Evolutionary conservation across 2,113 vertebrate genomes (phyloP), one percentile per base, ranked within the genome.

Genomic region (Labeo rohita): DNA sequence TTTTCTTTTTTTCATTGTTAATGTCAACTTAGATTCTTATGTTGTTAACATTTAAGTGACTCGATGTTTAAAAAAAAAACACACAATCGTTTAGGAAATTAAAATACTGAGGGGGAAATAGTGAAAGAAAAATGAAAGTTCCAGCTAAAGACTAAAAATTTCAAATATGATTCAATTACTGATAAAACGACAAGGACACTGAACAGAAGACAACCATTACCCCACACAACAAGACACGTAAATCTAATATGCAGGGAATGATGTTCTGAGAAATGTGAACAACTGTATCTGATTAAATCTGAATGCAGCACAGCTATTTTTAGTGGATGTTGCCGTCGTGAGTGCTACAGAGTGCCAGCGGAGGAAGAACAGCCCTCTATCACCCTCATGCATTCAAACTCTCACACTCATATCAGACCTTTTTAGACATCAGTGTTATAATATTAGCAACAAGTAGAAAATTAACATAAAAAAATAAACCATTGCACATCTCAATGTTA

Each of bases 271-370:
- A 73, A 86, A 79, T 47, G 59, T 47, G 70, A 76, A 86, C 72
- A 36, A 84, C 75, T 79, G 10, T 59, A 34, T 61, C 59, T 45
- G n/a, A 80, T 66, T 59, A 82, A 87, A 85, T 54, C 45, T 89
- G 50, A 70, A 78, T 43, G 45, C 68, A 74, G 52, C 8, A 45
- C 77, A 39, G 61, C 85, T 89, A 87, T 89, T 85, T 87, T 85
- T 89, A 87, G 82, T 6, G 2, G 7, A 56, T 73, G 21, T 77
- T 76, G 16, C 5, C 3, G 47, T 59, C 65, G 15, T 83, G n/a
- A 59, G 82, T 59, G 36, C 23, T 50, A 73, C 70, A 68, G 4
- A 11, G 16, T 0, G 8, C 16, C 39, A 81, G 78, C 15, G 63
- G 63, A 85, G 15, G 8, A 65, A 21, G 11, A 47, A 77, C 75